Evolutionary conservation across 2,888 invertebrate genomes (phyloP), one percentile per base, ranked within the genome.

Genomic region (Carpatolechia fugitivella): DNA sequence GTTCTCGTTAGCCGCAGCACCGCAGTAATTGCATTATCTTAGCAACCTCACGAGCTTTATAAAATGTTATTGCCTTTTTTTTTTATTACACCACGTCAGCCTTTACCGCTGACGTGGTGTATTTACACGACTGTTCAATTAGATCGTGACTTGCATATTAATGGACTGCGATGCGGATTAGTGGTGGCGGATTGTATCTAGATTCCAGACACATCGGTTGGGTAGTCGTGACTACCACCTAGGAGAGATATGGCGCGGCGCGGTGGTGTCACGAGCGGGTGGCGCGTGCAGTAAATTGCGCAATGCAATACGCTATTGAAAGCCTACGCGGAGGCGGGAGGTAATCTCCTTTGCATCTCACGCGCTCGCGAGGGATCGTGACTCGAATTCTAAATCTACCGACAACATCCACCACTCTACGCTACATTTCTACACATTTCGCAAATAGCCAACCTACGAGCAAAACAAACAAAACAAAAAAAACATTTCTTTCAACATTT

Each of bases 281-380:
- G 61, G 65, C 69, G 79, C 81, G 79, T 83, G 82, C 82, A 78
- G 74, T 76, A 78, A 83, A 83, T 86, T 85, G 86, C 81, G 80
- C 84, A 86, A 86, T 78, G 65, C 63, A 67, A 62, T 56, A 73
- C 76, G 77, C 74, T 79, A 81, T 80, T 78, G 79, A 81, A 81
- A 78, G 40, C 40, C 40, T 40, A 78, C 77, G 76, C 78, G 74
- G 24, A n/a, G 44, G 44, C 24, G 24, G 44, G 44, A n/a, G 66
- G 70, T 70, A 78, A 83, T 85, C 84, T 80, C 73, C n/a, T 71
- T 20, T 65, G 66, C 72, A 83, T 84, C 81, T 84, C 83, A 82
- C 82, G 82, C 78, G 64, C 64, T 74, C 68, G 71, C 70, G 71
- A 72, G 69, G 65, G 68, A 60, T 82, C 82, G 82, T 83, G 82